Conservation (phyloP, 2,797 vertebrate genomes). For the Scolopax rusticola region DNA sequence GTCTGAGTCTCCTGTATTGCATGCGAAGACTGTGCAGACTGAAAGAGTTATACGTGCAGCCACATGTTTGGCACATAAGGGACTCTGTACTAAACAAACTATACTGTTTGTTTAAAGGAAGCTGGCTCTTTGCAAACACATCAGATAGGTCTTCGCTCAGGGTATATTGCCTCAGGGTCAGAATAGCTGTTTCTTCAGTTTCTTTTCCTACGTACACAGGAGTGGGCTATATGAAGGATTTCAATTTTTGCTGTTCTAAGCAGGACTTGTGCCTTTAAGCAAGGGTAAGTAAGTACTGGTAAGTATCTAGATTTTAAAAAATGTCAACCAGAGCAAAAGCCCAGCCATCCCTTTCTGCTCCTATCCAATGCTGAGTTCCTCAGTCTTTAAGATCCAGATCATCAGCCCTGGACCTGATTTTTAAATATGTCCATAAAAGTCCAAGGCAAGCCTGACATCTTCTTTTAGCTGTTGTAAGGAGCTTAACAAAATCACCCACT, state of each 20-base stretch:
- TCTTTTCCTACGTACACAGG: not conserved
- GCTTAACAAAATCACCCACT: not conserved
- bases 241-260: not conserved
- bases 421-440: not conserved
- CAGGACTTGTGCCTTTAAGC: not conserved
- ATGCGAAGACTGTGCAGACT: not conserved
- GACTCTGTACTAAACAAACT: not conserved
- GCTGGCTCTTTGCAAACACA: not conserved
- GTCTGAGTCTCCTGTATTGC: not conserved
- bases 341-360: not conserved
- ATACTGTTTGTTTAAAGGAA: not conserved
- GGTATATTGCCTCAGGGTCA: not conserved
- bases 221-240: not conserved
- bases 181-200: not conserved
- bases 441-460: not conserved
- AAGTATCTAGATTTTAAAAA: not conserved
- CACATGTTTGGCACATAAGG: not conserved
- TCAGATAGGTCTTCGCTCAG: not conserved
- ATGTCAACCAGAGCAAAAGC: not conserved
- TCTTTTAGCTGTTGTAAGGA: constrained; percentile 4
- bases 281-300: not conserved
- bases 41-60: not conserved
- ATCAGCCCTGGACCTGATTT: not conserved
- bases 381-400: not conserved
- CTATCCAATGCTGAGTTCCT: not conserved